Base-by-base conservation (phyloP, 92 coral and sea anemone species). In the Zoanthus gigantus region DNA sequence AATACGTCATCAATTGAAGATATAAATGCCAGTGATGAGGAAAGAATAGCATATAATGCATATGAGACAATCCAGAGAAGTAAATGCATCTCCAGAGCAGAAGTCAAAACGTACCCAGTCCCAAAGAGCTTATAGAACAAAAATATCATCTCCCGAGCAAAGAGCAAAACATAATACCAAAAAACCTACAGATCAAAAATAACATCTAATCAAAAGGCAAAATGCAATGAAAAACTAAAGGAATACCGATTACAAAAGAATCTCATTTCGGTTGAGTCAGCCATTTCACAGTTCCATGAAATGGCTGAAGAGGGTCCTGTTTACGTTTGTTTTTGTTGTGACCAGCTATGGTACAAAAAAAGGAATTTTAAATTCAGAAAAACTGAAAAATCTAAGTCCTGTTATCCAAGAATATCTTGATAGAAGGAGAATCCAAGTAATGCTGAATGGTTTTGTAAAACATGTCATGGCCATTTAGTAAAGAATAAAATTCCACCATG, bases 291-390 rank as follows among this genome's bases (percentile, higher is more conserved):
- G 85, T 93, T 93, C 89, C 95, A 88, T 85, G 88, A 90, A 63
- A 84, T 85, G 57, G 92, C 88, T 47, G 54, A 86, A 18, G 65
- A 84, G 82, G 93, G 95, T 65, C 93, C 95, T 84, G 52, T 88
- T 63, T 91, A 93, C 74, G 85, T 88, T 65, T 88, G 95, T n/a
- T n/a, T n/a, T n/a, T n/a, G n/a, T n/a, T n/a, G n/a, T n/a, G n/a
- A n/a, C n/a, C n/a, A n/a, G n/a, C 77, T 93, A 74, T 91, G 96
- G 94, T 93, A 93, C 74, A n/a, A 78, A 78, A 83, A 90, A 88
- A 74, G 74, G 87, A 83, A 90, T 90, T 32, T 31, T 61, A 32
- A 71, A 60, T 65, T 90, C 86, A 61, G 71, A 29, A 88, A 92
- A 76, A 18, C 87, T 92, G 48, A 77, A 81, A 66, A 10, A 63